Percentiles rank a stretch among this genome's conserved stretches.
Conservation (phyloP, 2,888 invertebrate genomes). For the Eristalis arbustorum region DNA sequence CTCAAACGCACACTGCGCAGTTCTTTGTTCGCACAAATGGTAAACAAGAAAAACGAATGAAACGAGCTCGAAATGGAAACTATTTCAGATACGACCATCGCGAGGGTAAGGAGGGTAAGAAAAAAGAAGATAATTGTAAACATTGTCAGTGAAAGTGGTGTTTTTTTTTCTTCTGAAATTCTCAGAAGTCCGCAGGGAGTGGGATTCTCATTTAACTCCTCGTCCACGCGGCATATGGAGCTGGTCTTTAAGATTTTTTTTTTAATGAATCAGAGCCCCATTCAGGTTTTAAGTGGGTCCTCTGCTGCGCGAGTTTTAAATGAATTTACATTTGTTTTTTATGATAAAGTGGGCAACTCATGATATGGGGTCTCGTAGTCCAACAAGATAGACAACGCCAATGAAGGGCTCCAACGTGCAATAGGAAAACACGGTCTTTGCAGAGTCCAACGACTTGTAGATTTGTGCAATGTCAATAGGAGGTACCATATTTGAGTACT, state of each 20-base stretch:
- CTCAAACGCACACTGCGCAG: constrained; percentile 9
- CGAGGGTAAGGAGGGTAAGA: neutral
- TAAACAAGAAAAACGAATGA: constrained; percentile 23
- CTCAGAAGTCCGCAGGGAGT: neutral
- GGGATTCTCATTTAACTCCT: neutral
- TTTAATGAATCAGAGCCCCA: neutral
- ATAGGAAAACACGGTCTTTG: too few relatives aligned
- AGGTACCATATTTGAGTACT: too few relatives aligned
- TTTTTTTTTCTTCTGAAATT: constrained; percentile 16
- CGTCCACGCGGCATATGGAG: neutral
- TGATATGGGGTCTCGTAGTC: too few relatives aligned
- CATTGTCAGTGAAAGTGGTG: constrained; percentile 12
- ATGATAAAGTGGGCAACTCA: neutral
- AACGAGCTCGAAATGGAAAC: neutral
- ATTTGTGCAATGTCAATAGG: too few relatives aligned
- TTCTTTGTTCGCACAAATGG: constrained; percentile 24
- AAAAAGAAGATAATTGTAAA: constrained; percentile 26
- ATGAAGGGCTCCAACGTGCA: too few relatives aligned
- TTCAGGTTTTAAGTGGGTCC: neutral
- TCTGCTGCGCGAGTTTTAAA: too few relatives aligned
- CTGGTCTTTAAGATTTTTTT: neutral
- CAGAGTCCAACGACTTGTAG: too few relatives aligned
- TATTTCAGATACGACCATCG: constrained; percentile 20
- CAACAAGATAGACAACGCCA: too few relatives aligned
- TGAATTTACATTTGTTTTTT: neutral